Conservation (phyloP, 2,888 invertebrate genomes). For the Diarsia mendica region DNA sequence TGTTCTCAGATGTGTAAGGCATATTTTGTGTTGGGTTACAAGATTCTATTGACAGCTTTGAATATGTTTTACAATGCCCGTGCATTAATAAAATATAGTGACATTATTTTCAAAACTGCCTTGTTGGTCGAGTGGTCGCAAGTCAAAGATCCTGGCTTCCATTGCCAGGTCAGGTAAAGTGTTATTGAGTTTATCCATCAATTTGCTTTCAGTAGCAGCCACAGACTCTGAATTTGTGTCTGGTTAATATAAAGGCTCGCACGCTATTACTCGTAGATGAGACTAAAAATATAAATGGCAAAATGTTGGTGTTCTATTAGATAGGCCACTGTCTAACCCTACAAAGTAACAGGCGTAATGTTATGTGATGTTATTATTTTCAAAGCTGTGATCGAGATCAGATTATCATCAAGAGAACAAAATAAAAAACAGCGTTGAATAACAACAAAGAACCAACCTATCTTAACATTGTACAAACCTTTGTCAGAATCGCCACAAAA, state of each 20-base stretch:
- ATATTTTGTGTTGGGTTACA: conserved; percentile 17
- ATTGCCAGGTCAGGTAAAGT: too few species aligned
- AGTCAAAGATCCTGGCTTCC: too few species aligned
- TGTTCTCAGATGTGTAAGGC: neutral
- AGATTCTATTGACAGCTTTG: neutral
- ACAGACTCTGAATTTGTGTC: too few species aligned
- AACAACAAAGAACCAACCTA: conserved; percentile 19
- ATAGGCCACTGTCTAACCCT: too few species aligned
- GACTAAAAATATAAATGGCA: too few species aligned
- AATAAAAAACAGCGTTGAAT: conserved; percentile 21
- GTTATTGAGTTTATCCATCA: too few species aligned
- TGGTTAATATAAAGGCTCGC: too few species aligned
- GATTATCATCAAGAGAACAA: conserved; percentile 1
- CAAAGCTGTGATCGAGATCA: neutral
- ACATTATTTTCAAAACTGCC: neutral
- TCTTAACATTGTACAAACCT: conserved; percentile 21
- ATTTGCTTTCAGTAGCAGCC: too few species aligned
- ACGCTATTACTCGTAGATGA: too few species aligned
- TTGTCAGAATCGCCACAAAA: conserved; percentile 38
- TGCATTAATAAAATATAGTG: neutral
- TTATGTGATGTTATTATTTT: neutral
- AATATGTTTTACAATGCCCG: neutral
- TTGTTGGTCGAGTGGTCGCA: too few species aligned
- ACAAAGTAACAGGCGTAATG: too few species aligned
- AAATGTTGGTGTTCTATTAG: too few species aligned